A percentile compares a stretch with the other conserved stretches of the same genome.
These are phyloP conservation scores for Glaucopsyche alexis DNA, from an alignment of 2,888 invertebrate genomes.

Conservation along the genomic window DNA sequence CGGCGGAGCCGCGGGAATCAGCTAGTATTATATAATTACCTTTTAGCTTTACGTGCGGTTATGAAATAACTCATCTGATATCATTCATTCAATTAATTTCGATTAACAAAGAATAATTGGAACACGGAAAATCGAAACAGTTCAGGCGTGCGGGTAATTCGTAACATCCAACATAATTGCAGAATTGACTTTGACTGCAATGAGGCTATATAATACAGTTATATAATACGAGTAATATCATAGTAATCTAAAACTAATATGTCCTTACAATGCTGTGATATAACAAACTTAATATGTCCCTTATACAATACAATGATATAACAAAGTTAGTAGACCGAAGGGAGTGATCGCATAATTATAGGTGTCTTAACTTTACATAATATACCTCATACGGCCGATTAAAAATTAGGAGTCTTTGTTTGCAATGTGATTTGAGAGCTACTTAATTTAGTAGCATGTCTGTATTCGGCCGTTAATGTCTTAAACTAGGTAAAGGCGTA, in stretches of 20 bases:
- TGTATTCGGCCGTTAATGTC: no score
- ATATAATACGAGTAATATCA: neutral
- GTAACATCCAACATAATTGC: slow-evolving; percentile 1
- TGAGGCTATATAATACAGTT: neutral
- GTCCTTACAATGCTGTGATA: slow-evolving; percentile 10
- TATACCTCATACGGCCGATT: neutral
- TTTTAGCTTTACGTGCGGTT: neutral
- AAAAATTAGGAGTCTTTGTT: no score
- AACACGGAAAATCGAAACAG: neutral
- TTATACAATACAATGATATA: neutral
- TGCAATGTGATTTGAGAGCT: no score
- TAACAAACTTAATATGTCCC: slow-evolving; percentile 2
- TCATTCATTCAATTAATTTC: neutral
- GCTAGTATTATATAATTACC: no score
- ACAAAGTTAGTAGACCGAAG: neutral
- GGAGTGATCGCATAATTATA: neutral
- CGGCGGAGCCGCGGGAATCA: no score
- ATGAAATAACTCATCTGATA: neutral
- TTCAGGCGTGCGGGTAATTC: slow-evolving; percentile 1
- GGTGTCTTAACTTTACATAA: neutral
- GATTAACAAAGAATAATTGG: neutral
- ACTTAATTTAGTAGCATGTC: no score
- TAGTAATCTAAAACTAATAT: slow-evolving; percentile 11
- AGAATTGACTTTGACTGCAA: slow-evolving; percentile 6
- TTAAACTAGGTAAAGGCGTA: no score